Percentiles rank a stretch among this genome's conserved stretches.
These are phyloP conservation scores for Heteronetta atricapilla DNA, from an alignment of 2,113 vertebrate genomes.

Conservation along the genomic window DNA sequence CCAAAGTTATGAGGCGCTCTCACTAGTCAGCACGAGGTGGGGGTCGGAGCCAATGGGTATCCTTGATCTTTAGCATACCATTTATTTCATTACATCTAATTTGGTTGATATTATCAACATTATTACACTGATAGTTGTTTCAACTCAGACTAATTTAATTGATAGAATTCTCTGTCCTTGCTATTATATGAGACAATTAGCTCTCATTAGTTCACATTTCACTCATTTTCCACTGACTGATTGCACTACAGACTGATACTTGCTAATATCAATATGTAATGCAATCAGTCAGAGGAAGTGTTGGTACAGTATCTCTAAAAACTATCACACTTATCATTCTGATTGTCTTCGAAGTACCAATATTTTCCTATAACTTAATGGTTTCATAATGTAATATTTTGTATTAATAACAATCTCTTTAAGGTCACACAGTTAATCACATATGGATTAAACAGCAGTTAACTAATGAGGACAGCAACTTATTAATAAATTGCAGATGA, in stretches of 20 bases:
- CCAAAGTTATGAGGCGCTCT: constrained; percentile 55
- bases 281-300: constrained; percentile 83
- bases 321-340: constrained; percentile 79
- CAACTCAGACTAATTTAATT: constrained; percentile 87
- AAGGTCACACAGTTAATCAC: constrained; percentile 72
- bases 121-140: constrained; percentile 86
- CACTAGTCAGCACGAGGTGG: constrained; percentile 13
- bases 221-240: constrained; percentile 84
- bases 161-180: constrained; percentile 84
- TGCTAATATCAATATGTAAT: constrained; percentile 85
- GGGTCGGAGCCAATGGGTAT: constrained; percentile 9
- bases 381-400: constrained; percentile 75
- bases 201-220: constrained; percentile 87
- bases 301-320: constrained; percentile 73
- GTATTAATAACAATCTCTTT: constrained; percentile 73
- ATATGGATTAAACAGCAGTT: constrained; percentile 70
- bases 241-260: constrained; percentile 80
- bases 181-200: constrained; percentile 85
- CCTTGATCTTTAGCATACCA: constrained; percentile 72
- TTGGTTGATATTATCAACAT: constrained; percentile 83
- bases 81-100: constrained; percentile 84
- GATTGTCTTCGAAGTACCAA: constrained; percentile 82
- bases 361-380: constrained; percentile 77
- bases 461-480: constrained; percentile 69
- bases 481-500: constrained; percentile 71